Base-by-base conservation (phyloP, 2,888 invertebrate genomes). In the Acronicta aceris region DNA sequence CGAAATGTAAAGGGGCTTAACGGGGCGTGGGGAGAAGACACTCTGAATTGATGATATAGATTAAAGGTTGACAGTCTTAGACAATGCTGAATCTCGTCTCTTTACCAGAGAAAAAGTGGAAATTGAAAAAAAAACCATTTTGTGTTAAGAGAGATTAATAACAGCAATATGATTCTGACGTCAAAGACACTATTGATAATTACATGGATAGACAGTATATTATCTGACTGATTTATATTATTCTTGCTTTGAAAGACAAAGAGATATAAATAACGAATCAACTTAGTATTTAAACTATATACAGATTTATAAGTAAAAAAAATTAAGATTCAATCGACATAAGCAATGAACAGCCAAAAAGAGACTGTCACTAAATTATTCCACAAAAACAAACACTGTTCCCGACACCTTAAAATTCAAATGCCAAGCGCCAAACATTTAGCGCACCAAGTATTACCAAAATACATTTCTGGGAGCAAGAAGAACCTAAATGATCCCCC, bases 1-100 rank as follows among this genome's bases (percentile, higher is more conserved):
- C 78, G 67, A 76, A 79, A 74, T 60, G 63, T 70, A 66, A 75
- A 65, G 54, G 63, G 69, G 60, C 62, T 67, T 72, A 66, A 55
- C 46, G 60, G 63, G 59, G 25, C 38, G 42, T 40, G 69, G 47
- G 56, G 38, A 36, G 33, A 40, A 50, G 63, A 52, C 57, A 55
- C 60, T 46, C 57, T 45, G 65, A 81, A 83, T 84, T 78, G 82
- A 84, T 83, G 83, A 76, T 72, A 76, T 74, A 78, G 80, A 85
- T 84, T 82, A 83, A 77, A 81, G 69, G 67, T 75, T 69, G 76
- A 59, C 74, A 65, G 48, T 41, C 45, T 51, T 47, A 61, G 60
- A 67, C 70, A 70, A 56, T 76, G 16, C 64, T 71, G 50, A 13
- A 55, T 45, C 54, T 43, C 45, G 36, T 61, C 40, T 46, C 48